Conservation (phyloP, 2,888 invertebrate genomes). For the Drosophila robusta region DNA sequence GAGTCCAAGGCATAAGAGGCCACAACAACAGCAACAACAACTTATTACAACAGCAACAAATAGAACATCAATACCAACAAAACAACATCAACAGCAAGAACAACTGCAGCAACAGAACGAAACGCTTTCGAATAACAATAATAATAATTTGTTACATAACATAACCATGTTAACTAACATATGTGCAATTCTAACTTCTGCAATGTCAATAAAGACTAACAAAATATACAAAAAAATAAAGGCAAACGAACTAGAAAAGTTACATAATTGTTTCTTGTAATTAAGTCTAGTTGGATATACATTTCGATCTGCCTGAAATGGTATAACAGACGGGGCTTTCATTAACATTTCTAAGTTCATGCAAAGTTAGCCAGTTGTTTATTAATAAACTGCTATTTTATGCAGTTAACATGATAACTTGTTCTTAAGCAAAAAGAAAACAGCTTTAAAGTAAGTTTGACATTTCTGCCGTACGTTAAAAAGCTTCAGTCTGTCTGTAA, state of each 20-base stretch:
- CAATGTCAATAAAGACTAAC: constrained; percentile 82
- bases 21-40: constrained; percentile 51
- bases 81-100: constrained; percentile 73
- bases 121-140: constrained; percentile 80
- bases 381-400: no score
- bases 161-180: constrained; percentile 57
- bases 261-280: constrained; percentile 44
- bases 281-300: neutral
- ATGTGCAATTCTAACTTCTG: constrained; percentile 62
- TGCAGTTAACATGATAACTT: no score
- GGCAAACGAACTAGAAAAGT: constrained; percentile 81
- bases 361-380: neutral
- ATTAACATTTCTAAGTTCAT: neutral
- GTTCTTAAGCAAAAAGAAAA: no score
- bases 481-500: no score
- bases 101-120: constrained; percentile 82
- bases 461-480: no score
- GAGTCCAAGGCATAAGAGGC: constrained; percentile 83
- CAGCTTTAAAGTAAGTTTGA: no score
- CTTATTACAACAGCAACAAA: constrained; percentile 56
- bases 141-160: constrained; percentile 67
- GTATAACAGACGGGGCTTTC: neutral
- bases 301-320: neutral
- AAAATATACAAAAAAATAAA: constrained; percentile 70
- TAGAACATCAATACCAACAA: constrained; percentile 57